Percentiles rank a stretch among this genome's conserved stretches.
phyloP scores from a whole-genome alignment of 2,888 invertebrate genomes.

The Tortrix viridana region DNA sequence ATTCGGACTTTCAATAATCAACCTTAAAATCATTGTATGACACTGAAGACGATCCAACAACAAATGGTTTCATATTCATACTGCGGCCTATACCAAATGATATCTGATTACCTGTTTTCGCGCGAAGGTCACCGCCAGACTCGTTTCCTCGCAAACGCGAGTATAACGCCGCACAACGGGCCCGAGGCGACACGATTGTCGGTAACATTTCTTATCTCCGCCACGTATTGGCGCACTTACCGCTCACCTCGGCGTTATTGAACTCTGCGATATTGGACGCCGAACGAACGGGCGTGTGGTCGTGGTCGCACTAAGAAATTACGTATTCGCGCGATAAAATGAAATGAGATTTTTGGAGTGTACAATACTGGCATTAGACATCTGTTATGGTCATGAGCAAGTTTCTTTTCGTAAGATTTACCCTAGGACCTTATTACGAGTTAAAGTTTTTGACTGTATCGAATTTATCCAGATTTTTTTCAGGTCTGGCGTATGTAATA shows the following conservation, averaged over 20 bases:
- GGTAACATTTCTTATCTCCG: conserved; percentile 68
- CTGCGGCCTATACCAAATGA: conserved; percentile 7
- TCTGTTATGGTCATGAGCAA: too few species aligned
- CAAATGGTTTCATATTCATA: neutral
- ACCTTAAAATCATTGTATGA: too few species aligned
- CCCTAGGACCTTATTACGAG: too few species aligned
- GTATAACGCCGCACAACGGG: conserved; percentile 50
- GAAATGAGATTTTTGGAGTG: neutral
- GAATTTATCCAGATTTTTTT: too few species aligned
- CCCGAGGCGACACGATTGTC: conserved; percentile 59
- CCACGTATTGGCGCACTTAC: conserved; percentile 67
- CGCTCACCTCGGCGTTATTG: conserved; percentile 63
- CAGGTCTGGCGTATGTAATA: too few species aligned
- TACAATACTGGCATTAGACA: neutral
- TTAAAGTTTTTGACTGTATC: too few species aligned
- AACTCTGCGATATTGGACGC: conserved; percentile 68
- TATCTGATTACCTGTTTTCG: conserved; percentile 26
- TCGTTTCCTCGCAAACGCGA: conserved; percentile 46
- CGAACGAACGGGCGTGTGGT: conserved; percentile 50
- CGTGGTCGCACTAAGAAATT: conserved; percentile 21
- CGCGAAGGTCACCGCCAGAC: conserved; percentile 22
- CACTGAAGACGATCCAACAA: too few species aligned
- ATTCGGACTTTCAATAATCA: too few species aligned
- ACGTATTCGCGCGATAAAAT: conserved; percentile 22
- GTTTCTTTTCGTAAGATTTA: too few species aligned